Evolutionary conservation across 2,113 vertebrate species (phyloP).

Genomic region (Callospermophilus lateralis): DNA sequence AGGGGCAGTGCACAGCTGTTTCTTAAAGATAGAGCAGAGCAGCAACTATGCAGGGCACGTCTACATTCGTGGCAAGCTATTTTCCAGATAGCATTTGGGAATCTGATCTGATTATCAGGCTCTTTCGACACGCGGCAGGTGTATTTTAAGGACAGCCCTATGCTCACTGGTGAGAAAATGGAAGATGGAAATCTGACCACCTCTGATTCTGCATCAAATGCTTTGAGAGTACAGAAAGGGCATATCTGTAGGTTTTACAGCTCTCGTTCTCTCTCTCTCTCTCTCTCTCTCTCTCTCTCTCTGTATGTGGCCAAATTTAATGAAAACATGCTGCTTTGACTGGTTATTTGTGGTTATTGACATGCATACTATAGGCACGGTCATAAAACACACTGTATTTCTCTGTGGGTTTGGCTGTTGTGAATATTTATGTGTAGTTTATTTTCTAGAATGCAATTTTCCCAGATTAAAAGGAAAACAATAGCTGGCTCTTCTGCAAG

Average conservation of each 20-base stretch:
- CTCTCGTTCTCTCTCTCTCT: no score
- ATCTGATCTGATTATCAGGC: conserved; percentile 48
- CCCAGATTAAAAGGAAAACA: conserved; percentile 58
- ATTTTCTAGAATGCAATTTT: conserved; percentile 43
- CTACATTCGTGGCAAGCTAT: not conserved
- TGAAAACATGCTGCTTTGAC: not conserved
- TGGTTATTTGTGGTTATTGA: conserved; percentile 9
- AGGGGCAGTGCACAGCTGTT: not conserved
- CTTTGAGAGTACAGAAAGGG: not conserved
- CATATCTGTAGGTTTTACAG: not conserved
- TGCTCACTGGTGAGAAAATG: not conserved
- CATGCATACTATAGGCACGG: not conserved
- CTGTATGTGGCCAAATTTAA: not conserved
- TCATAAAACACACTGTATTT: not conserved
- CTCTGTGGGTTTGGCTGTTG: not conserved
- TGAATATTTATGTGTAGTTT: conserved; percentile 65
- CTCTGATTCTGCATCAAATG: not conserved
- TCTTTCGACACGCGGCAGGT: conserved; percentile 14
- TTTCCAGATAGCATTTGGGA: conserved; percentile 47
- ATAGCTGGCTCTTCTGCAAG: not conserved
- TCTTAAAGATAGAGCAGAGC: conserved; percentile 29
- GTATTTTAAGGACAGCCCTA: not conserved
- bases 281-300: no score
- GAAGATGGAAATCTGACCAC: not conserved
- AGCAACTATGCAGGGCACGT: not conserved